Percentiles rank a stretch among this genome's conserved stretches.
Evolutionary conservation across 1,140 invertebrate species (phyloP).

Genomic region (Camponotus floridanus): DNA sequence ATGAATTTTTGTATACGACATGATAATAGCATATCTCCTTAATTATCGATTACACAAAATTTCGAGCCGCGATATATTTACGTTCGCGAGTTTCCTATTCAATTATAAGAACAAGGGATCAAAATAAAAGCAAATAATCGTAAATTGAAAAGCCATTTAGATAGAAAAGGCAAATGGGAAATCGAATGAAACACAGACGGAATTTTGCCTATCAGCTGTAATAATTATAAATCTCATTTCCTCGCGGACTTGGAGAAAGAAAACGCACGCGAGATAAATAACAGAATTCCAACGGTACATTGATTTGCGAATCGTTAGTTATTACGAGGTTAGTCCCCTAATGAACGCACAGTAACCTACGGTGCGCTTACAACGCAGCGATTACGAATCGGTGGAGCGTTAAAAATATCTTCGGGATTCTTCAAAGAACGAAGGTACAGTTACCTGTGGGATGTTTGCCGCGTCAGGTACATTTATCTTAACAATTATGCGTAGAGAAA

Average conservation of each 20-base stretch:
- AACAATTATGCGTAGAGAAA: slow-evolving; percentile 38
- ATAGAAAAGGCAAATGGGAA: not conserved
- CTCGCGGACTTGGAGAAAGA: not conserved
- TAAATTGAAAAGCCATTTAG: slow-evolving; percentile 38
- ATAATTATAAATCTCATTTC: slow-evolving; percentile 30
- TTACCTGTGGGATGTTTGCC: slow-evolving; percentile 53
- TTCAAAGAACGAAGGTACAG: slow-evolving; percentile 69
- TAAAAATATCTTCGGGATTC: slow-evolving; percentile 72
- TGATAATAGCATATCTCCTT: not conserved
- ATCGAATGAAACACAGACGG: slow-evolving; percentile 32
- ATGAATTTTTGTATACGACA: not conserved
- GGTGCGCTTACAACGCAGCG: not conserved
- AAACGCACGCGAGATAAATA: slow-evolving; percentile 24
- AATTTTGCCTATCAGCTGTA: not conserved
- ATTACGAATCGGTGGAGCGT: slow-evolving; percentile 71
- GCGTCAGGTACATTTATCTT: slow-evolving; percentile 53
- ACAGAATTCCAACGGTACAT: slow-evolving; percentile 52
- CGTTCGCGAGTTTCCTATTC: slow-evolving; percentile 16
- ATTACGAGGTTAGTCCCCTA: slow-evolving; percentile 59
- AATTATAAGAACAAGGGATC: slow-evolving; percentile 18
- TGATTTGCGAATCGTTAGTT: slow-evolving; percentile 62
- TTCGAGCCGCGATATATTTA: not conserved
- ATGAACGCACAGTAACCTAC: slow-evolving; percentile 53
- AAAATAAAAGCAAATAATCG: slow-evolving; percentile 22
- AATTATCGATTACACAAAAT: slow-evolving; percentile 2